Evolutionary conservation across 2,113 vertebrate species (phyloP).

Genomic region (Mustela lutreola): DNA sequence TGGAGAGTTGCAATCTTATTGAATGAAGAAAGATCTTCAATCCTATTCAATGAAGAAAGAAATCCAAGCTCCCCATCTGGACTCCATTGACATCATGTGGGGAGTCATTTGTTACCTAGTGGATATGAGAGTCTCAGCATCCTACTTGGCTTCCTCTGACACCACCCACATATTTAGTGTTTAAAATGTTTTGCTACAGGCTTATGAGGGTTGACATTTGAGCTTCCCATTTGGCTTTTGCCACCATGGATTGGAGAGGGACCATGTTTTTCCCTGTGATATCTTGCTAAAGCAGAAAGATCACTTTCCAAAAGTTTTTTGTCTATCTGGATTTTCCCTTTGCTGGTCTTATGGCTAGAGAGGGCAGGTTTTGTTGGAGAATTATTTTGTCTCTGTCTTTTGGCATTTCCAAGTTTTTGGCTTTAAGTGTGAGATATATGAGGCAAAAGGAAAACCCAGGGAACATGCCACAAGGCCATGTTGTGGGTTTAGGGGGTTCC

Average conservation of each 20-base stretch:
- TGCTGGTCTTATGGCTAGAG: neutral
- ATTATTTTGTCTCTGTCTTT: neutral
- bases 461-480: accelerated
- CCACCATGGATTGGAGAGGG: neutral
- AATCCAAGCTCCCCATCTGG: accelerated
- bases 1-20: neutral
- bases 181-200: neutral
- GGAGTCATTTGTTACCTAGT: neutral
- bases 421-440: neutral
- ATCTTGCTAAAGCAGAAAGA: neutral
- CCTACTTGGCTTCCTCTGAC: neutral
- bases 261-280: neutral
- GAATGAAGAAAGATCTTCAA: neutral
- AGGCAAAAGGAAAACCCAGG: neutral
- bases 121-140: neutral
- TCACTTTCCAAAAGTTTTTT: neutral
- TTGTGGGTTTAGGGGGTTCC: neutral
- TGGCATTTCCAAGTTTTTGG: neutral
- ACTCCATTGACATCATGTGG: neutral
- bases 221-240: neutral
- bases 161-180: neutral
- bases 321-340: neutral
- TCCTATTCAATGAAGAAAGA: neutral
- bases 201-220: neutral
- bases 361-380: neutral